Evolutionary conservation across 2,113 vertebrate species (phyloP).

Genomic region (Micronisus gabar): DNA sequence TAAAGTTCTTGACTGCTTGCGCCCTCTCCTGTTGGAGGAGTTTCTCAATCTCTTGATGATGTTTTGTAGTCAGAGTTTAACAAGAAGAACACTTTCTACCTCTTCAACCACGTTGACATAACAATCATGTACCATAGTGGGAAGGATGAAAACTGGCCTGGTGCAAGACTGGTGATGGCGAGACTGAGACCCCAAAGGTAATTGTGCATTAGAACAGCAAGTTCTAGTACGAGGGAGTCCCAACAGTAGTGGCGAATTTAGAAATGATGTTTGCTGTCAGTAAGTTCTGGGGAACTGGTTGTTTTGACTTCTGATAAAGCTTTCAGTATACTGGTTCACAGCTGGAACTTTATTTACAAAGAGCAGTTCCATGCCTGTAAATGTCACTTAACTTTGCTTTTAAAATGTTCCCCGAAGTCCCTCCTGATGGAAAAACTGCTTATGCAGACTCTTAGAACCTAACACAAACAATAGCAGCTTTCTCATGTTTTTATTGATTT

Average conservation of each 20-base stretch:
- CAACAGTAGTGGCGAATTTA: neutral
- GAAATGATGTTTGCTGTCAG: neutral
- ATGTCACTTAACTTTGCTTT: neutral
- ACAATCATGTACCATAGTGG: conserved; percentile 86
- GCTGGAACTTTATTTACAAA: neutral
- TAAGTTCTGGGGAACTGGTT: neutral
- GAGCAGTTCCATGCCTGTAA: neutral
- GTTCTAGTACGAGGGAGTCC: neutral
- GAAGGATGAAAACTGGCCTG: conserved; percentile 70
- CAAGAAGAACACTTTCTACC: conserved; percentile 86
- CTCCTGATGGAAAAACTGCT: neutral
- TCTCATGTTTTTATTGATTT: neutral
- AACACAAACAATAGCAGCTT: neutral
- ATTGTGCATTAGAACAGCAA: neutral
- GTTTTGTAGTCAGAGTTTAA: conserved; percentile 83
- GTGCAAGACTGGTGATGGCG: conserved; percentile 81
- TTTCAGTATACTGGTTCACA: neutral
- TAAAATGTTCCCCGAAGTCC: neutral
- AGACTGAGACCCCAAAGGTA: conserved; percentile 87
- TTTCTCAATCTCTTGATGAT: conserved; percentile 15
- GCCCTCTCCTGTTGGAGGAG: conserved; percentile 31
- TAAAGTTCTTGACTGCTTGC: neutral
- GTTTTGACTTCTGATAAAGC: neutral
- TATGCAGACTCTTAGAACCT: neutral
- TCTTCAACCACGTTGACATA: conserved; percentile 92